phyloP scores from a whole-genome alignment of 2,113 vertebrate genomes.

The Pampusana beccarii region DNA sequence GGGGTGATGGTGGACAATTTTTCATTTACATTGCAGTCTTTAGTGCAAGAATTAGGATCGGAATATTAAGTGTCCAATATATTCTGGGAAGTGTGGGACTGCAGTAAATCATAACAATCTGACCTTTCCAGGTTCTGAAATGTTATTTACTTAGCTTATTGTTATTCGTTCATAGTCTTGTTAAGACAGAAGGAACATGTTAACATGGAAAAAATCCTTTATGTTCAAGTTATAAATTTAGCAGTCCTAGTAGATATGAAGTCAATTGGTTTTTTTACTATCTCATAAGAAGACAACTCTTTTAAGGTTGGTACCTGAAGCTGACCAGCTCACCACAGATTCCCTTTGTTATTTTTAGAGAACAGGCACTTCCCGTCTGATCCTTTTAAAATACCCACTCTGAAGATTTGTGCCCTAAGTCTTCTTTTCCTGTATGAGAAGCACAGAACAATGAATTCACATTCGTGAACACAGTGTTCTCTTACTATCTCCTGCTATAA shows the following conservation, averaged over 20 bases:
- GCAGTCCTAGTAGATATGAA: neutral
- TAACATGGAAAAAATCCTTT: neutral
- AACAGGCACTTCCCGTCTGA: neutral
- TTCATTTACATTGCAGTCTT: neutral
- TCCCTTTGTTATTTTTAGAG: neutral
- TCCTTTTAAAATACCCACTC: neutral
- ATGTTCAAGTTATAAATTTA: neutral
- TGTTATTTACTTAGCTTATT: neutral
- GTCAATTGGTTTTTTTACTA: neutral
- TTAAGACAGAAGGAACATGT: neutral
- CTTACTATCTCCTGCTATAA: neutral
- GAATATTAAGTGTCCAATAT: neutral
- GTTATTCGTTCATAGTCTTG: neutral
- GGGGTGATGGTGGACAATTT: neutral
- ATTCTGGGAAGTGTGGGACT: neutral
- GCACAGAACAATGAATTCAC: neutral
- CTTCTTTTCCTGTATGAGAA: neutral
- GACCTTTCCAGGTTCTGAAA: neutral
- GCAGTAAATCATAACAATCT: neutral
- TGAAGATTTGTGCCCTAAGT: neutral
- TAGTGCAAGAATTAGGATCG: neutral
- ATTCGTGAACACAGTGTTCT: accelerated
- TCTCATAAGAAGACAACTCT: neutral
- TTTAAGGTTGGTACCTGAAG: neutral
- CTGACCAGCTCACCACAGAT: neutral